Evolutionary conservation across 2,888 invertebrate genomes (phyloP).

Genomic region (Torymus tubicola): DNA sequence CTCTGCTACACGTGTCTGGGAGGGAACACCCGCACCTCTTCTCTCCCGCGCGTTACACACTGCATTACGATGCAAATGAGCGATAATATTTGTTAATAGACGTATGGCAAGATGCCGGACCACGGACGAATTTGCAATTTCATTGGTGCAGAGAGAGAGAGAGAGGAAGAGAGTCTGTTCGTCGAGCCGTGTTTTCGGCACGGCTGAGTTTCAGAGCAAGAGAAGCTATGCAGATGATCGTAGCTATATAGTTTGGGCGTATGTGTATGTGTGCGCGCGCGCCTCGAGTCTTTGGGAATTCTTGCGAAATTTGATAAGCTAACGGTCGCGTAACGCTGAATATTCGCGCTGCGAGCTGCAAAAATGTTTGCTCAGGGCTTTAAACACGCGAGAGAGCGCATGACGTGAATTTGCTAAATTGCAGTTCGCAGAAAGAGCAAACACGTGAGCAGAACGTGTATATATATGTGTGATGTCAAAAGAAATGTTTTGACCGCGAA

Average conservation of each 20-base stretch:
- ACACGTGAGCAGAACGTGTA: no score
- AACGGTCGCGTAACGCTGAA: neutral
- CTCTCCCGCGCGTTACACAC: conserved; percentile 28
- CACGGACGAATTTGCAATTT: conserved; percentile 52
- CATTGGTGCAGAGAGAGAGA: neutral
- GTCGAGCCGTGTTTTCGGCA: neutral
- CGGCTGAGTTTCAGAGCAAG: neutral
- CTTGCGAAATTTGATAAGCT: conserved; percentile 29
- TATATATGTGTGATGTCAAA: no score
- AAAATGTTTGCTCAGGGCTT: conserved; percentile 15
- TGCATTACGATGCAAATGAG: conserved; percentile 58
- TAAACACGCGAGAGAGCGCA: conserved; percentile 7
- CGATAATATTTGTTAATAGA: conserved; percentile 59
- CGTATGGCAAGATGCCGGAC: conserved; percentile 43
- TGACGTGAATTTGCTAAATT: conserved; percentile 2
- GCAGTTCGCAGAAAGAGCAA: neutral
- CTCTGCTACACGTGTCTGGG: conserved; percentile 29
- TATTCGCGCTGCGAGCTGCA: neutral
- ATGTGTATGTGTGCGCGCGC: neutral
- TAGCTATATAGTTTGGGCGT: no score
- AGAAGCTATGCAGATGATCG: no score
- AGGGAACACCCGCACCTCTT: conserved; percentile 37
- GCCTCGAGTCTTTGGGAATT: conserved; percentile 11
- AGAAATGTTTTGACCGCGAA: no score
- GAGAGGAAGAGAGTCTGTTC: neutral